Conservation (phyloP, 1,140 invertebrate genomes). For the Drosophila parabipectinata region DNA sequence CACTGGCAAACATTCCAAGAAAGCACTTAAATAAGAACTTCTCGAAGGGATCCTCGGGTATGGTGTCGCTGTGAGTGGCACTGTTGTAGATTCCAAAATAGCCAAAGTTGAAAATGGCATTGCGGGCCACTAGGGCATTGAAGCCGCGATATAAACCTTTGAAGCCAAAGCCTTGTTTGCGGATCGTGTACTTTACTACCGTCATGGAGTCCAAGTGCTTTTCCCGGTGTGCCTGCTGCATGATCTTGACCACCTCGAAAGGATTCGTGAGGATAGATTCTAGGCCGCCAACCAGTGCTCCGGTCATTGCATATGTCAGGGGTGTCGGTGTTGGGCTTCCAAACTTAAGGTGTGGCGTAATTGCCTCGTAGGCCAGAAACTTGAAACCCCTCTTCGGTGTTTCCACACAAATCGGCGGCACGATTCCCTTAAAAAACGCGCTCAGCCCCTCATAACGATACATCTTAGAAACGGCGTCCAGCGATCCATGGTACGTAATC, state of each 20-base stretch:
- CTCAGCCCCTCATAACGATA: slow-evolving; percentile 91
- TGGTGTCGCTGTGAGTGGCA: slow-evolving; percentile 89
- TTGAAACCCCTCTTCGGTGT: slow-evolving; percentile 96
- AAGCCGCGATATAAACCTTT: slow-evolving; percentile 93
- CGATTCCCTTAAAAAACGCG: slow-evolving; percentile 94
- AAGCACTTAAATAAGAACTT: slow-evolving; percentile 85
- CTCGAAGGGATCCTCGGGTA: slow-evolving; percentile 87
- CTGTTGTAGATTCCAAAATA: slow-evolving; percentile 97
- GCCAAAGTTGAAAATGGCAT: slow-evolving; percentile 94
- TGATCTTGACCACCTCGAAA: slow-evolving; percentile 97
- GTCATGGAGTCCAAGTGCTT: slow-evolving; percentile 89
- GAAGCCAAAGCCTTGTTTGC: slow-evolving; percentile 89
- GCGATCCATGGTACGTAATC: slow-evolving; percentile 89
- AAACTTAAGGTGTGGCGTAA: slow-evolving; percentile 92
- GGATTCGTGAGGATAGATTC: slow-evolving; percentile 95
- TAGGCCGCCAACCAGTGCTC: slow-evolving; percentile 91
- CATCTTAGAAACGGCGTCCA: slow-evolving; percentile 94
- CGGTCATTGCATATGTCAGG: slow-evolving; percentile 92
- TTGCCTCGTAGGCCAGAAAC: slow-evolving; percentile 95
- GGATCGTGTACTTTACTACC: slow-evolving; percentile 91
- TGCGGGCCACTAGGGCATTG: slow-evolving; percentile 92
- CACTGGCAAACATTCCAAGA: slow-evolving; percentile 92
- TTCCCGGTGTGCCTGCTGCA: slow-evolving; percentile 88
- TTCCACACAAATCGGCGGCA: slow-evolving; percentile 94
- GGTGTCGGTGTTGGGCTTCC: slow-evolving; percentile 88